A percentile compares a stretch with the other conserved stretches of the same genome.
These are phyloP conservation scores for Habrosyne pyritoides DNA, from an alignment of 2,888 invertebrate species.

Conservation along the genomic window DNA sequence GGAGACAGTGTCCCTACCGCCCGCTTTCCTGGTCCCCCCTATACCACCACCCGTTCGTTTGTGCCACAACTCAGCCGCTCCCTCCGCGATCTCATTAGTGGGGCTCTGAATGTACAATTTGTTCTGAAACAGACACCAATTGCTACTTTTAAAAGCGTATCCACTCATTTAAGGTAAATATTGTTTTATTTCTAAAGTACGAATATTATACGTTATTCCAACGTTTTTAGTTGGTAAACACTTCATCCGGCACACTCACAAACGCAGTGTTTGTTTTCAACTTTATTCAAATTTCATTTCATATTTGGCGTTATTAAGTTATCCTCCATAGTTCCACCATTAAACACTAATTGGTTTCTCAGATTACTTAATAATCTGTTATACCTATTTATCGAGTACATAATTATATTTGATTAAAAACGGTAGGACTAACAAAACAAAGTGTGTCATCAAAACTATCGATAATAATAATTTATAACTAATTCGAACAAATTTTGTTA, in stretches of 20 bases:
- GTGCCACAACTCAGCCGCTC: conserved; percentile 53
- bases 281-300: neutral
- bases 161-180: conserved; percentile 62
- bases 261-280: neutral
- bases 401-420: no score
- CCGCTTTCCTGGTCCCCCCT: conserved; percentile 31
- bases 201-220: neutral
- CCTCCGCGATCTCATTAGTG: conserved; percentile 75
- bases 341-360: no score
- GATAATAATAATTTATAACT: neutral
- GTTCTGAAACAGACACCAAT: conserved; percentile 78
- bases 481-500: neutral
- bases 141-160: conserved; percentile 70
- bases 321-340: no score
- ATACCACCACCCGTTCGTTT: conserved; percentile 36
- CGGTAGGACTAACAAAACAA: no score
- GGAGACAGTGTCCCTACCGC: conserved; percentile 49
- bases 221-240: neutral
- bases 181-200: conserved; percentile 38
- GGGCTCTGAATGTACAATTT: conserved; percentile 77
- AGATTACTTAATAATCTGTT: no score
- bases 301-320: no score
- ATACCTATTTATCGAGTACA: no score
- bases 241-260: neutral
- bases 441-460: no score